Evolutionary conservation across 2,113 vertebrate genomes (phyloP).

Genomic region (Struthidea cinerea): DNA sequence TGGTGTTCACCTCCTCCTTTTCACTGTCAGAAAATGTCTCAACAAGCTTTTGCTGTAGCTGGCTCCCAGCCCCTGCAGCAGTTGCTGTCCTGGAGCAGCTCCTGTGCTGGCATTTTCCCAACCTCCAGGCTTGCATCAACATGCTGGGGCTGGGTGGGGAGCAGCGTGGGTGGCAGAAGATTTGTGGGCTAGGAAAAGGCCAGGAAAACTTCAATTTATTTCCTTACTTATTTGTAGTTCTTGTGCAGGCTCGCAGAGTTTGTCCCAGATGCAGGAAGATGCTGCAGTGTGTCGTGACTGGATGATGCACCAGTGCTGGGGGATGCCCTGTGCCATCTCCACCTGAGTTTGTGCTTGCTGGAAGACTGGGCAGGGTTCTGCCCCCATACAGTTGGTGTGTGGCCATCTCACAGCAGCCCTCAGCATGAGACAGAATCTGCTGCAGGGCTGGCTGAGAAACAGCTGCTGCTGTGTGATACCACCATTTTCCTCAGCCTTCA

Average conservation of each 20-base stretch:
- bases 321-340: not conserved
- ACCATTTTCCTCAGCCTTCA: not conserved
- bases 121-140: fast-evolving
- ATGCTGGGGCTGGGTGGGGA: not conserved
- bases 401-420: not conserved
- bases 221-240: not conserved
- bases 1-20: not conserved
- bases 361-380: not conserved
- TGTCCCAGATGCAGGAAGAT: not conserved
- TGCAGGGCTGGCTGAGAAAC: not conserved
- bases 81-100: not conserved
- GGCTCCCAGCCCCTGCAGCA: not conserved
- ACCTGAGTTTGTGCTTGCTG: not conserved
- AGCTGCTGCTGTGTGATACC: fast-evolving
- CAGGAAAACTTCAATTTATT: not conserved
- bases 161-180: not conserved
- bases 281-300: not conserved
- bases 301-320: not conserved
- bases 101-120: not conserved
- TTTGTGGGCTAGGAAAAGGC: not conserved
- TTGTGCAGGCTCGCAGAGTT: fast-evolving
- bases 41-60: not conserved
- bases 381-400: fast-evolving
- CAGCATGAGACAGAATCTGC: fast-evolving
- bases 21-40: not conserved